Base-by-base conservation (phyloP, 1,140 invertebrate species). In the Polypedilum vanderplanki region DNA sequence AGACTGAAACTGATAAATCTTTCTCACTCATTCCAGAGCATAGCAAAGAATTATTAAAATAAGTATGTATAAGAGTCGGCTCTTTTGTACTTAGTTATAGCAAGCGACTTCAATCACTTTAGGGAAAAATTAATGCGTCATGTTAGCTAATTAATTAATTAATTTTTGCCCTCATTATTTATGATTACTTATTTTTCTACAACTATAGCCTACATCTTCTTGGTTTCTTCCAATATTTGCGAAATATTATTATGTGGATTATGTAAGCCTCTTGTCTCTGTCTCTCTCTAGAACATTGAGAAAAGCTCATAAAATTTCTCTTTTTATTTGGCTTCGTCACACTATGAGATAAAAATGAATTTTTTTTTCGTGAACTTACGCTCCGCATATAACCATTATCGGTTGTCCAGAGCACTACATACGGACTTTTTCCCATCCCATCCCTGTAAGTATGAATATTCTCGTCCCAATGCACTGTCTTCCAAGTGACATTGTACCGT, bases 121-220 rank as follows among this genome's bases (percentile, higher is more conserved):
- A 12, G 65, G 65, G 65, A 70, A 20, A 20, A 70, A 70, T 57
- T 70, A 70, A 70, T 70, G 17, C 20, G 65, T 70, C 65, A 70
- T 70, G 65, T 70, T 70, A 20, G 10, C 65, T 70, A 70, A 70
- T 70, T 70, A 70, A 70, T 70, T 18, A 70, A 57, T 4, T n/a
- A n/a, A n/a, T 57, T 57, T 57, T n/a, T 57, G 46, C 12, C 46
- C 46, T n/a, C n/a, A n/a, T 57, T 57, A 57, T 12, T 57, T 57
- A 57, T 57, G 46, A n/a, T 12, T 57, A n/a, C 12, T 57, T 57
- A 57, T 57, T 57, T 57, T 46, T 46, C 15, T 41, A 46, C 10
- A 57, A 1, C 12, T 57, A 57, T 4, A 57, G n/a, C n/a, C n/a
- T n/a, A 57, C n/a, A 12, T 57, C 4, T 57, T 57, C 46, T 12